Conservation (phyloP, 2,888 invertebrate genomes). For the Bruchidius siliquastri region DNA sequence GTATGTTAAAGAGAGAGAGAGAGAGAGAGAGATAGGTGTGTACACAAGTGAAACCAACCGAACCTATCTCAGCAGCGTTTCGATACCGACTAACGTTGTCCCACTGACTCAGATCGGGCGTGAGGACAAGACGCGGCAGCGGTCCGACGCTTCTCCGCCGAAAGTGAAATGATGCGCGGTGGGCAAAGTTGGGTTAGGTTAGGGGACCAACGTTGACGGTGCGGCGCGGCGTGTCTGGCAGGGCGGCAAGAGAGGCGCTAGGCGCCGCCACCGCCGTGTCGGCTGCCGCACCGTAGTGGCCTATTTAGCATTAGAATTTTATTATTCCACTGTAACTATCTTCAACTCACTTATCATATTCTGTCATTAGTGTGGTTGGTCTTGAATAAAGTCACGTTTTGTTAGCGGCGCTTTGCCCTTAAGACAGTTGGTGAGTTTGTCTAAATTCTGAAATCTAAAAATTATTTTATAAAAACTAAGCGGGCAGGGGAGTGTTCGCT, state of each 20-base stretch:
- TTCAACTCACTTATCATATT: background rate
- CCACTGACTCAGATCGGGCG: slow-evolving; percentile 62
- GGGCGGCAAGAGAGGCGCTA: background rate
- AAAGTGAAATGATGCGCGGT: slow-evolving; percentile 33
- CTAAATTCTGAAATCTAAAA: no score
- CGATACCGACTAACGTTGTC: slow-evolving; percentile 32
- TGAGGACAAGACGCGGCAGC: slow-evolving; percentile 51
- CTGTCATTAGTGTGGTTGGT: no score
- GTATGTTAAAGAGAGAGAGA: background rate
- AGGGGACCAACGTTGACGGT: slow-evolving; percentile 21
- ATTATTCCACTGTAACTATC: background rate
- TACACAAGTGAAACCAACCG: background rate
- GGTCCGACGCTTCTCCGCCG: slow-evolving; percentile 27
- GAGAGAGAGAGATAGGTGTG: background rate
- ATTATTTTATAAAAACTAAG: no score
- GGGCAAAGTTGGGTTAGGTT: slow-evolving; percentile 40
- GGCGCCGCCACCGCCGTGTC: background rate
- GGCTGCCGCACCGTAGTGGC: background rate
- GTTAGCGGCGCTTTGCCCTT: no score
- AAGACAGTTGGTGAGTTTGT: no score
- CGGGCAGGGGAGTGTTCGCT: no score
- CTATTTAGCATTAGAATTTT: no score
- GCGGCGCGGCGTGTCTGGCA: slow-evolving; percentile 10
- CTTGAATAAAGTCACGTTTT: no score
- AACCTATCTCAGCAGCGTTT: background rate